Percentiles rank a stretch among this genome's conserved stretches.
phyloP scores from a whole-genome alignment of 30 jellyfish, hydroid and myxozoan genomes.

The Aurelia coerulea region DNA sequence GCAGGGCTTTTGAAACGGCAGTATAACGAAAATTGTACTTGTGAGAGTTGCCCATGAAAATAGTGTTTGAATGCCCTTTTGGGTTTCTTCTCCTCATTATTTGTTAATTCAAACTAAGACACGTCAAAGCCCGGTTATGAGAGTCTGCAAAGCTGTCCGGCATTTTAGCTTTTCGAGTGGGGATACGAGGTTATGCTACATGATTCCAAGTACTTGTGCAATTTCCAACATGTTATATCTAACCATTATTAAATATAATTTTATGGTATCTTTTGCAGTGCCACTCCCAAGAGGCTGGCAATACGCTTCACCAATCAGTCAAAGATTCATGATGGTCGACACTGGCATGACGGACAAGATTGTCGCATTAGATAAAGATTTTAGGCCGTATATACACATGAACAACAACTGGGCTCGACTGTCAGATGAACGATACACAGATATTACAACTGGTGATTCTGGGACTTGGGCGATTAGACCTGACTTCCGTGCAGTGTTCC shows the following conservation, averaged over 20 bases:
- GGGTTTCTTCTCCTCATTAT: no score
- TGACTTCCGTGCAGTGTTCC: conserved; percentile 20
- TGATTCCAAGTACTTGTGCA: no score
- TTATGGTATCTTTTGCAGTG: conserved; percentile 4
- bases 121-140: no score
- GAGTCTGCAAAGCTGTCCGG: no score
- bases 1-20: no score
- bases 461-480: conserved; percentile 77
- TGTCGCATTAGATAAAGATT: conserved; percentile 22
- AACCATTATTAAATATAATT: not conserved
- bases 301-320: conserved; percentile 1
- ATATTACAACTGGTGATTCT: conserved; percentile 71
- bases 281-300: conserved; percentile 9
- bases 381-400: conserved; percentile 11
- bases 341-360: conserved; percentile 55
- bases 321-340: conserved; percentile 3
- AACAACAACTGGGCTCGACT: conserved; percentile 20
- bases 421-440: not conserved
- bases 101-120: no score
- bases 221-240: no score
- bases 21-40: no score
- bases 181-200: no score
- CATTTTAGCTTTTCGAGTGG: no score
- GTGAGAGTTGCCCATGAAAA: no score
- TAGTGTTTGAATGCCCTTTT: no score